Evolutionary conservation across 1,140 invertebrate species (phyloP).

Genomic region (Cheumatopsyche charites): DNA sequence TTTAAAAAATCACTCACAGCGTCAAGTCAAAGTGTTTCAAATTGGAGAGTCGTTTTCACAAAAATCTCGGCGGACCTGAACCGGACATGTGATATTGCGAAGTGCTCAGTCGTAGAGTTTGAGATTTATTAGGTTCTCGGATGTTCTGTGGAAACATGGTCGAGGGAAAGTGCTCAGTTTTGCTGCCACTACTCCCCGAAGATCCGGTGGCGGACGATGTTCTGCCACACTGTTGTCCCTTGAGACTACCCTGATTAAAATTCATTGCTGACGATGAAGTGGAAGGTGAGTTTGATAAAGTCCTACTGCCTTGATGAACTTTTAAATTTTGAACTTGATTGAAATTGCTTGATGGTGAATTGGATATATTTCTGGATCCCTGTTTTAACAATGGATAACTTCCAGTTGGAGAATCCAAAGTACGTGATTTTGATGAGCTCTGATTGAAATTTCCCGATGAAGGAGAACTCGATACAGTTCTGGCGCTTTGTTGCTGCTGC

Average conservation of each 20-base stretch:
- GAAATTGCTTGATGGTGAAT: conserved; percentile 18
- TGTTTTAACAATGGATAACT: conserved; percentile 22
- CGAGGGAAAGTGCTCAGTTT: conserved; percentile 4
- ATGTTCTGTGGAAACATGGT: conserved; percentile 1
- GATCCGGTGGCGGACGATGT: background rate
- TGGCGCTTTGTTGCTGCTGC: conserved; percentile 1
- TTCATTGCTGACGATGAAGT: conserved; percentile 29
- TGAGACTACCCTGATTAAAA: conserved; percentile 30
- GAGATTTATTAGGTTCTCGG: background rate
- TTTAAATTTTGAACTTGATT: conserved; percentile 19
- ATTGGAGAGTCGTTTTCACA: conserved; percentile 41
- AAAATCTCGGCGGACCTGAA: conserved; percentile 40
- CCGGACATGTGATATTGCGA: conserved; percentile 37
- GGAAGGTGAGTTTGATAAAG: conserved; percentile 30
- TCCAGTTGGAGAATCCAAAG: conserved; percentile 18
- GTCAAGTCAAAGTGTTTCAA: conserved; percentile 41
- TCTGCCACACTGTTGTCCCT: conserved; percentile 17
- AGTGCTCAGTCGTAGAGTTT: conserved; percentile 31
- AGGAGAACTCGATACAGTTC: conserved; percentile 21
- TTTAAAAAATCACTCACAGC: conserved; percentile 25
- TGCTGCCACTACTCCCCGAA: background rate
- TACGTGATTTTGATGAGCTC: conserved; percentile 19
- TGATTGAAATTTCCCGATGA: conserved; percentile 33
- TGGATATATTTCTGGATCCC: conserved; percentile 23
- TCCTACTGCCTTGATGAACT: conserved; percentile 25